phyloP scores from a whole-genome alignment of 2,113 vertebrate species.

The Zosterops pallidus region DNA sequence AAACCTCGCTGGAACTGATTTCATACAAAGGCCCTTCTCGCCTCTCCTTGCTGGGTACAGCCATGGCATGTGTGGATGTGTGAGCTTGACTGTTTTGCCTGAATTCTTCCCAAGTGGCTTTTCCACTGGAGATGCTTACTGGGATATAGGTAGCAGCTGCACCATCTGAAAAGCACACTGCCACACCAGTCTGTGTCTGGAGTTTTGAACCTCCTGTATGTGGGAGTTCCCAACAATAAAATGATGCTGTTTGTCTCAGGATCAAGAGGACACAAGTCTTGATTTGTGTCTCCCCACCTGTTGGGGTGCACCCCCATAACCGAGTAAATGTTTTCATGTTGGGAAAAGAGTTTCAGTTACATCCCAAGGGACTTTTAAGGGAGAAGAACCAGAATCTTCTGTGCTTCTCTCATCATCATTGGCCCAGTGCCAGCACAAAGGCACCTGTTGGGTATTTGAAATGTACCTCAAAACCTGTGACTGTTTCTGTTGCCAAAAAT shows the following conservation, averaged over 20 bases:
- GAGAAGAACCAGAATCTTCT: not conserved
- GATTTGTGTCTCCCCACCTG: not conserved
- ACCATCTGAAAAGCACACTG: too few relatives aligned
- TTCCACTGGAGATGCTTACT: too few relatives aligned
- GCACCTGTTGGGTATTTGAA: not conserved
- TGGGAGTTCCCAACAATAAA: not conserved
- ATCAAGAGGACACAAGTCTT: not conserved
- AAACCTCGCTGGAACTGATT: too few relatives aligned
- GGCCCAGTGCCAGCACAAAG: not conserved
- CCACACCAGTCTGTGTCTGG: not conserved
- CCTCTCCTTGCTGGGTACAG: too few relatives aligned
- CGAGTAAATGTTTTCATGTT: not conserved
- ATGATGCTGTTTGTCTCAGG: not conserved
- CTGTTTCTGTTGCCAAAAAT: not conserved
- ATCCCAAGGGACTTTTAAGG: not conserved
- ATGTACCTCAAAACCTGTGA: not conserved
- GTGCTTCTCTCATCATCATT: not conserved
- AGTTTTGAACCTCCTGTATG: not conserved
- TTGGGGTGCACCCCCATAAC: not conserved
- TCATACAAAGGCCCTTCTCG: too few relatives aligned
- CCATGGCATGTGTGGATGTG: too few relatives aligned
- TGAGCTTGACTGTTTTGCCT: too few relatives aligned
- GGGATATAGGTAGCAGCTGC: too few relatives aligned
- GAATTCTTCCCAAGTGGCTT: too few relatives aligned
- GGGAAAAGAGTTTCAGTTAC: not conserved